These are phyloP conservation scores for Hypselothyrea guttata DNA, from an alignment of 2,888 invertebrate genomes.

Conservation along the genomic window DNA sequence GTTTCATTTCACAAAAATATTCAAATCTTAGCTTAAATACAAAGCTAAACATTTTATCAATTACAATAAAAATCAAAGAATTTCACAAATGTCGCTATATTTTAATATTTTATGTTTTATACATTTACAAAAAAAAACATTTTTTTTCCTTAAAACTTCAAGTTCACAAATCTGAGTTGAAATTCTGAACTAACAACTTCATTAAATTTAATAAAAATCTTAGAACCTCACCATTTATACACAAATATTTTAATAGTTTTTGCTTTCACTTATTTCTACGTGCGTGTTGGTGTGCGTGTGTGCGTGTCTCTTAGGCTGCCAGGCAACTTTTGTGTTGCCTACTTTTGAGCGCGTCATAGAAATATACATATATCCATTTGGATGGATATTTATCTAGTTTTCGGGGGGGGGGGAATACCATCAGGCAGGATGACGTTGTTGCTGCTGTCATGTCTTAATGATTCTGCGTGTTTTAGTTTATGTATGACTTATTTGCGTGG, in stretches of 20 bases:
- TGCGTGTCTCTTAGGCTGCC: constrained; percentile 8
- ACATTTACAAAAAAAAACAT: no score
- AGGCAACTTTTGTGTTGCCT: constrained; percentile 52
- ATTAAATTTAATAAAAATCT: no score
- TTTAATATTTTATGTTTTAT: no score
- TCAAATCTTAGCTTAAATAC: no score
- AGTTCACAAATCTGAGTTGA: no score
- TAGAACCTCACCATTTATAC: no score
- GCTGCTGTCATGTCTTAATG: constrained; percentile 34
- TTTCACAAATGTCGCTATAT: no score
- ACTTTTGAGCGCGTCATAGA: constrained; percentile 53
- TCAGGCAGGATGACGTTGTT: constrained; percentile 1
- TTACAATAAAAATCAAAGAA: no score
- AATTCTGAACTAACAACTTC: no score
- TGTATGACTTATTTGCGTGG: constrained; percentile 61
- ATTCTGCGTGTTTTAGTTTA: constrained; percentile 37
- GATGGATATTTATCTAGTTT: constrained; percentile 6
- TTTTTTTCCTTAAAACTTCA: no score
- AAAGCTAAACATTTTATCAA: no score
- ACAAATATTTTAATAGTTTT: constrained; percentile 23
- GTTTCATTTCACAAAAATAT: no score
- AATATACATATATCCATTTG: constrained; percentile 18
- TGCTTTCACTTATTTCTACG: not conserved
- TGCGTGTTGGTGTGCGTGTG: constrained; percentile 4
- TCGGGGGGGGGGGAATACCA: not conserved